Evolutionary conservation across 1,140 invertebrate genomes (phyloP), one percentile per base, ranked within the genome.

Genomic region (Temnothorax curvispinosus): DNA sequence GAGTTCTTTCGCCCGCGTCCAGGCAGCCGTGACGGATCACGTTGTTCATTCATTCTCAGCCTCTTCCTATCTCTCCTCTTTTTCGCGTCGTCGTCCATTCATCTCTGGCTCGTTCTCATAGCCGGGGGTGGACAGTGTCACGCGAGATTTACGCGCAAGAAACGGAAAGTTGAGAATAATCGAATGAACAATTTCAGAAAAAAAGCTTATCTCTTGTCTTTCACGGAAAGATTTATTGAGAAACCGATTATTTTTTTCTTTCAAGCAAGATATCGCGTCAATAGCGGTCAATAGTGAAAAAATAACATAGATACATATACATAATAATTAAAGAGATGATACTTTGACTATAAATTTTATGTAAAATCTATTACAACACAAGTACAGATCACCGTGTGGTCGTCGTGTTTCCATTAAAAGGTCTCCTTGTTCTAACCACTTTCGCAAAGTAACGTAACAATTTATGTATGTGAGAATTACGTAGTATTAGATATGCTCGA

Each of bases 21-120:
- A 76, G 58, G 47, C 78, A 56, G 44, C 81, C 81, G 87, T 89
- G 60, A 69, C 75, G 62, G 67, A 90, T 87, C 65, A 56, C 41
- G 88, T 90, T 84, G 47, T 82, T 87, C 78, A 84, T 65, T 85
- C 80, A 54, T 85, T 58, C 41, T 60, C 60, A 13, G 27, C 41
- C 41, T 69, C 38, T 56, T 58, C 74, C 86, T 71, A 58, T 65
- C 67, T 87, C 84, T 87, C 84, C 78, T 44, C 38, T 81, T 72
- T 52, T 35, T 32, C 6, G 41, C 41, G 15, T 47, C 65, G 69
- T 60, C 44, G 54, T 84, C 62, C 89, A 89, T 90, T 87, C 85
- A 89, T 90, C 85, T 77, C 76, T 21, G 58, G 76, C 71, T 89
- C 56, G 38, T 89, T 90, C 84, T 52, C 44, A 35, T 27, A 71